Base-by-base conservation (phyloP, 2,888 invertebrate species). In the Meloe dianella region DNA sequence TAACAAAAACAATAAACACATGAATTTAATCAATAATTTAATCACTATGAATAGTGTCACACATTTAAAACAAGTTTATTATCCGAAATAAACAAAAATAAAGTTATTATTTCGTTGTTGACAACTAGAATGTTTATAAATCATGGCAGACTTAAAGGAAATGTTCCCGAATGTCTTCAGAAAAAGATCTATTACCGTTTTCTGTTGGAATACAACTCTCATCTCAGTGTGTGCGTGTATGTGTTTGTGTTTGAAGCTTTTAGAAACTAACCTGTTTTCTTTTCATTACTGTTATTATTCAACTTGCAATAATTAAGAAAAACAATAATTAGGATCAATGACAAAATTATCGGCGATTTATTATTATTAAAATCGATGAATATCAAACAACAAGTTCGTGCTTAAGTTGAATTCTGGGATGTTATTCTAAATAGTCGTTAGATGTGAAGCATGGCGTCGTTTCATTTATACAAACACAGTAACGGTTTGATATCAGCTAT, bases 391-490 rank as follows among this genome's bases (percentile, higher is more conserved):
- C 81, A 81, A 82, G 82, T 82, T 81, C 82, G 82, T 83, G 82
- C 82, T 81, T 82, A 82, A 82, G 81, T 81, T 80, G 81, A 75
- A 81, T 83, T 82, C 81, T 78, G 82, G 80, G 78, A 80, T 81
- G 78, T 73, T 80, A 79, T 41, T 41, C 81, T 83, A 82, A 58
- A 82, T 80, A 83, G 83, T 80, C 83, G 82, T 84, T 84, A 82
- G 72, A 78, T 79, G 81, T 84, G 84, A 84, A 77, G 80, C 80
- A 84, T 83, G 83, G 81, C 82, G 82, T 82, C 82, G 83, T 84
- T 84, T 83, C 83, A 84, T 84, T 84, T 84, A 83, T 83, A 84
- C 83, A 84, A 84, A 84, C 84, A 84, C 78, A 77, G 80, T 80
- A 79, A 76, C 73, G 70, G 75, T 75, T 75, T 77, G 77, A 78